A percentile compares a stretch with the other conserved stretches of the same genome.
These are phyloP conservation scores for Drosophila sp. DNA, from an alignment of 1,140 invertebrate genomes.

Conservation along the genomic window DNA sequence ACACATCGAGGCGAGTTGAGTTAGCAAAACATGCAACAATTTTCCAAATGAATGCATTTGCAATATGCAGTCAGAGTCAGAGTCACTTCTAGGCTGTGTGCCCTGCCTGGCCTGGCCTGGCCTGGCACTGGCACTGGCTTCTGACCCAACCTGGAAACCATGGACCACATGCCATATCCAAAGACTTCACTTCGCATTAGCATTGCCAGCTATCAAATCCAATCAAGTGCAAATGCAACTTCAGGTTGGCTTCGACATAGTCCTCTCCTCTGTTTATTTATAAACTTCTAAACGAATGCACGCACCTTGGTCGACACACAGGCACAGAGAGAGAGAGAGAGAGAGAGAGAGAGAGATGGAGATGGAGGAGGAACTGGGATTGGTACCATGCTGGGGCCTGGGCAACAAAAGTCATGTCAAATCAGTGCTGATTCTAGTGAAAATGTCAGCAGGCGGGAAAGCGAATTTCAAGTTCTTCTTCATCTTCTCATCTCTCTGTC, in stretches of 20 bases:
- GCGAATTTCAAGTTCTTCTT: conserved; percentile 5
- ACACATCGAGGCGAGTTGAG: conserved; percentile 65
- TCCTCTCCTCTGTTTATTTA: conserved; percentile 64
- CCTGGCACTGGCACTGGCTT: conserved; percentile 36
- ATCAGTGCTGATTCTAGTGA: conserved; percentile 78
- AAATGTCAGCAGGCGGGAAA: conserved; percentile 48
- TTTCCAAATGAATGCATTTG: conserved; percentile 78
- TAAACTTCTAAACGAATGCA: conserved; percentile 80
- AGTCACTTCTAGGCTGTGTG: conserved; percentile 1
- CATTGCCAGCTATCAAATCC: conserved; percentile 70
- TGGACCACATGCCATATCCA: conserved; percentile 26
- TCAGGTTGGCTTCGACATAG: conserved; percentile 17
- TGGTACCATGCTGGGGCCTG: conserved; percentile 50
- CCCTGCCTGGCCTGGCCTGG: not conserved
- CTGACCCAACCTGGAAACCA: conserved; percentile 50
- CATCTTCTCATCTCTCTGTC: not conserved
- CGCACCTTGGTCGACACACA: conserved; percentile 52
- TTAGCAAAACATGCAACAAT: conserved; percentile 81
- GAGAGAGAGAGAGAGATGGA: not conserved
- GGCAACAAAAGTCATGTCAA: conserved; percentile 78
- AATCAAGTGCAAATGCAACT: conserved; percentile 72
- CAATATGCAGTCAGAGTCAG: conserved; percentile 61
- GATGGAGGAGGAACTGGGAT: conserved; percentile 36
- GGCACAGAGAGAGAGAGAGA: not conserved
- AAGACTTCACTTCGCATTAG: conserved; percentile 57